A percentile compares a stretch with the other conserved stretches of the same genome.
These are phyloP conservation scores for Rhabditoides inermis DNA, from an alignment of 2,888 invertebrate genomes.

Conservation along the genomic window DNA sequence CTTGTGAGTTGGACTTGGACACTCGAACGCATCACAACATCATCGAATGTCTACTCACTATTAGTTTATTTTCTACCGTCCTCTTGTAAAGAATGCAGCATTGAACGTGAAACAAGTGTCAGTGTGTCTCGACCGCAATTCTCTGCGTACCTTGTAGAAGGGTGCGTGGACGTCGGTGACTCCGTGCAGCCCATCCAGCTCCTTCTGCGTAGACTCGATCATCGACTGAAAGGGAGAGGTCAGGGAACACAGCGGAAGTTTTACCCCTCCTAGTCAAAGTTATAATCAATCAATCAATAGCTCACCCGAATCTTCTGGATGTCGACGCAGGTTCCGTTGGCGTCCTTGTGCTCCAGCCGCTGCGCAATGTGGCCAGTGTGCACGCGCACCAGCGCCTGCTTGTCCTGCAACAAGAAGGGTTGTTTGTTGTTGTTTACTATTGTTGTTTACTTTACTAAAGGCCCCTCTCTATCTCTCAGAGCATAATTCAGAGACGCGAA, in stretches of 20 bases:
- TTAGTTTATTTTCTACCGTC: no score
- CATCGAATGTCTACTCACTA: no score
- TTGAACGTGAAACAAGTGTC: no score
- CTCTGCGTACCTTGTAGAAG: slow-evolving; percentile 36
- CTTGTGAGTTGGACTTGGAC: no score
- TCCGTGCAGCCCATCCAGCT: slow-evolving; percentile 31
- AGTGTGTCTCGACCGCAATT: background rate
- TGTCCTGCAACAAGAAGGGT: no score
- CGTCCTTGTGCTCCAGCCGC: slow-evolving; percentile 53
- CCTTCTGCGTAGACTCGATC: slow-evolving; percentile 36
- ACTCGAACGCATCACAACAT: no score
- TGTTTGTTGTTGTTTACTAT: no score
- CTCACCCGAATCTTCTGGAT: slow-evolving; percentile 35
- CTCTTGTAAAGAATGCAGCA: background rate
- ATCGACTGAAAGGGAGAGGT: slow-evolving; percentile 12
- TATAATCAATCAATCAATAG: slow-evolving; percentile 2
- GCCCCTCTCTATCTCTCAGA: no score
- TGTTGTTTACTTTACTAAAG: no score
- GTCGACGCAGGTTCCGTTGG: slow-evolving; percentile 55
- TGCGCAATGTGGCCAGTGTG: slow-evolving; percentile 66
- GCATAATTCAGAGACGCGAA: no score
- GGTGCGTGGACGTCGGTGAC: slow-evolving; percentile 48
- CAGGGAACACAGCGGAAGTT: no score
- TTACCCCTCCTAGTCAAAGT: no score
- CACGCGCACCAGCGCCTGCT: slow-evolving; percentile 79